Evolutionary conservation across 2,113 vertebrate genomes (phyloP).

Genomic region (Macaca mulatta): DNA sequence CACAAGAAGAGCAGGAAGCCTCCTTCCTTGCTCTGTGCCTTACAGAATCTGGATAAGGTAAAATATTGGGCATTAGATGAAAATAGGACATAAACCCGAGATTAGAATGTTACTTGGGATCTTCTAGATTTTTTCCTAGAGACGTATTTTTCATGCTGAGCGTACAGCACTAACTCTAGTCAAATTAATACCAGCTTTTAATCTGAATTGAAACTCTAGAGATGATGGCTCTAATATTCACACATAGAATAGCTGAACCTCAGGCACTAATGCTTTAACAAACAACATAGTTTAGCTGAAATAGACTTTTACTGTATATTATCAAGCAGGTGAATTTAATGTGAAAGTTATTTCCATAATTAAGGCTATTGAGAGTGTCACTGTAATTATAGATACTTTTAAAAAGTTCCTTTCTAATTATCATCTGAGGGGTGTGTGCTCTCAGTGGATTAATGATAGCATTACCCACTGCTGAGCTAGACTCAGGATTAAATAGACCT

Average conservation of each 20-base stretch:
- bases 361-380: slow-evolving; percentile 68
- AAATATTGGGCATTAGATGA: neutral
- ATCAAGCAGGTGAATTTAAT: slow-evolving; percentile 62
- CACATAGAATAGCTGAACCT: neutral
- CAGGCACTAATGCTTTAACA: slow-evolving; percentile 23
- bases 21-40: neutral
- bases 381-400: slow-evolving; percentile 64
- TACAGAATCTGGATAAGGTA: neutral
- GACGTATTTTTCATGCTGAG: neutral
- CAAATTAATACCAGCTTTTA: slow-evolving; percentile 15
- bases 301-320: slow-evolving; percentile 58
- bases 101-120: neutral
- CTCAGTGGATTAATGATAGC: slow-evolving; percentile 61
- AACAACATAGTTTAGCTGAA: slow-evolving; percentile 46
- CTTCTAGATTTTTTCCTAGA: neutral
- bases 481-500: slow-evolving; percentile 58
- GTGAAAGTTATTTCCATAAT: slow-evolving; percentile 69
- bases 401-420: slow-evolving; percentile 58
- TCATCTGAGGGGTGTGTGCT: slow-evolving; percentile 36
- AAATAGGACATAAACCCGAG: neutral
- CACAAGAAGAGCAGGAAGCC: neutral
- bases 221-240: slow-evolving; percentile 41
- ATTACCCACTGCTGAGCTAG: slow-evolving; percentile 48
- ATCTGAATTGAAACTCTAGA: slow-evolving; percentile 33
- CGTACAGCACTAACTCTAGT: neutral